Evolutionary conservation across 2,797 vertebrate genomes (phyloP).

Genomic region (Galago senegalensis): DNA sequence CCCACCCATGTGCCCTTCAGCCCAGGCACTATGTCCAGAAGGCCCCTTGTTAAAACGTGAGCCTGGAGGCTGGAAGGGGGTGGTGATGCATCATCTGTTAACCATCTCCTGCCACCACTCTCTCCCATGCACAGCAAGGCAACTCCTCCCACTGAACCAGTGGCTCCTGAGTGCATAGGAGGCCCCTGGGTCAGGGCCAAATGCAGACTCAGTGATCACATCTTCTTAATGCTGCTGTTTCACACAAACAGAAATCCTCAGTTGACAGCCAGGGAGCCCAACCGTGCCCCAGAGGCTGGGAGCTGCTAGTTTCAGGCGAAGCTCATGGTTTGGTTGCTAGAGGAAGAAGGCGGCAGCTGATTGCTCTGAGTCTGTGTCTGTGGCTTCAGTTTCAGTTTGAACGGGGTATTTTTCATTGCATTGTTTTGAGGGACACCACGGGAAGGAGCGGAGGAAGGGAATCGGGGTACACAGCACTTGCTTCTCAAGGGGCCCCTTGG

Average conservation of each 20-base stretch:
- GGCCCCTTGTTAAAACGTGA: not conserved
- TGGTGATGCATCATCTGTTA: rapidly evolving
- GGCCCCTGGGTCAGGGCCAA: not conserved
- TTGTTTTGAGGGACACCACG: not conserved
- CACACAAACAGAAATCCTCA: not conserved
- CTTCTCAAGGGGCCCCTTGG: not conserved
- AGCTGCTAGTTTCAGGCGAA: not conserved
- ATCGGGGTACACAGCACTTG: not conserved
- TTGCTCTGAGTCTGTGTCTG: not conserved
- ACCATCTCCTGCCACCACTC: not conserved
- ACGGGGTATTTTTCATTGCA: not conserved
- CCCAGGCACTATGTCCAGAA: not conserved
- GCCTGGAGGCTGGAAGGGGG: not conserved
- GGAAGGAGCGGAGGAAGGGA: not conserved
- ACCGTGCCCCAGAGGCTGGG: not conserved
- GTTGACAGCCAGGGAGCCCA: not conserved
- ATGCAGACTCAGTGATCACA: not conserved
- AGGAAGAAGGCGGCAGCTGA: too few relatives aligned
- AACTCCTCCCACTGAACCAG: not conserved
- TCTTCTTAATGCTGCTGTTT: not conserved
- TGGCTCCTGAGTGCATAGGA: not conserved
- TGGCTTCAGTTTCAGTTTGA: not conserved
- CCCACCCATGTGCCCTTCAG: not conserved
- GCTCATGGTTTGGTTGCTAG: not conserved
- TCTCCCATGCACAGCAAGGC: not conserved